Evolutionary conservation across 2,888 invertebrate genomes (phyloP), one percentile per base, ranked within the genome.

Genomic region (Brachyopa scutellaris): DNA sequence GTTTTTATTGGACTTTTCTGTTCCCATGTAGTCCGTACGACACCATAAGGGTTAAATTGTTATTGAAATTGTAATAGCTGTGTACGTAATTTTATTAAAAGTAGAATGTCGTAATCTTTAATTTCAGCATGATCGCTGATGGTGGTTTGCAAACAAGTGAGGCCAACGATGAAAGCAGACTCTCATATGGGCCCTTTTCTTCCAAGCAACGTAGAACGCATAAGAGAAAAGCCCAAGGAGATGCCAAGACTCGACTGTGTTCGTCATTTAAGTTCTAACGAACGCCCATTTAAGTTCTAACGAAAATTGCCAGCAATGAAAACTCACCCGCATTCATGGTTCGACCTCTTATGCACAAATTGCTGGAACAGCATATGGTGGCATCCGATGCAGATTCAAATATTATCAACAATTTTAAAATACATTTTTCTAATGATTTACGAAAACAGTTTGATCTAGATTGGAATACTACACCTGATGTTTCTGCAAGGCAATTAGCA

Each of bases 371-470:
- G 7, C 49, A 61, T 31, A 59, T 59, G 59, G 15, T 21, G 2
- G 2, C 31, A 29, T 51, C 29, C 8, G 51, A 69, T 23, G 36
- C 17, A 36, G 47, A 69, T 8, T 53, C 66, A 8, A 11, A 45
- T 26, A 47, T 47, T 36, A 33, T 57, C 26, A 45, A 17, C 0
- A n/a, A n/a, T 1, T 69, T 69, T n/a, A 69, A 69, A 69, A 26
- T 1, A 1, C 36, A 26, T 11, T 47, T 57, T 21, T 23, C 67
- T 7, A 29, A 11, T 6, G 36, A 45, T 1, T 36, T 57, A 33
- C 67, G 55, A 3, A 3, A 47, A 45, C 19, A 55, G n/a, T 36
- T 55, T 5, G 3, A 45, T 45, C 45, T 67, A 13, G 29, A 55
- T 21, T 53, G 42, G 19, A 15, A 29, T 15, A 2, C 17, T 7